phyloP scores from a whole-genome alignment of 2,113 vertebrate genomes.

The Ovis canadensis region DNA sequence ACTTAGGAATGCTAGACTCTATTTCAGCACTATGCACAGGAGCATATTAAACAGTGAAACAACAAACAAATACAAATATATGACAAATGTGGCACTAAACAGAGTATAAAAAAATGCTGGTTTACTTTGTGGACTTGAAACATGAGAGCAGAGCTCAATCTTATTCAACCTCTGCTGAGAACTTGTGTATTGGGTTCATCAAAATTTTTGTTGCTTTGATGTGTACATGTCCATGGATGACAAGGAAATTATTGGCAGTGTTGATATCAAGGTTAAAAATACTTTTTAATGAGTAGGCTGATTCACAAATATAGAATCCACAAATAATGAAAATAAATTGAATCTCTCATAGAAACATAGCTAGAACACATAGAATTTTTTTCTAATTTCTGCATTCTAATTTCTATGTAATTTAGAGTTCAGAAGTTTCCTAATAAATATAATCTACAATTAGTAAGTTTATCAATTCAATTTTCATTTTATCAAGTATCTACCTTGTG shows the following conservation, averaged over 20 bases:
- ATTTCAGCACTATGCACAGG: not conserved
- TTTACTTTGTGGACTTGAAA: not conserved
- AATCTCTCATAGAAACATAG: not conserved
- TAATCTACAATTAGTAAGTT: not conserved
- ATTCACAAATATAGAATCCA: not conserved
- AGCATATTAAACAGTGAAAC: not conserved
- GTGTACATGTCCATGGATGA: not conserved
- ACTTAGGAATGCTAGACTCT: not conserved
- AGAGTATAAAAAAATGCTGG: not conserved
- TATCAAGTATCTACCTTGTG: not conserved
- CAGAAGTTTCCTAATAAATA: not conserved
- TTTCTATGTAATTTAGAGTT: not conserved
- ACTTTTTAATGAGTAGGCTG: not conserved
- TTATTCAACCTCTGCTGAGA: not conserved
- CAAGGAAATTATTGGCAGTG: not conserved
- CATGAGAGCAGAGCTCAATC: rapidly evolving
- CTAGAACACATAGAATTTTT: not conserved
- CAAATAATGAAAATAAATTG: not conserved
- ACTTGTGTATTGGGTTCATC: not conserved
- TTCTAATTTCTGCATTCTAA: not conserved
- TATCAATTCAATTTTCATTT: not conserved
- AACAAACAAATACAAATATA: not conserved
- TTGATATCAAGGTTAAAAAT: not conserved
- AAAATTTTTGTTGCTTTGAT: rapidly evolving
- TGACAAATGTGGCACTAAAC: not conserved